These are phyloP conservation scores for Vespertilio murinus DNA, from an alignment of 2,797 vertebrate species.

Conservation along the genomic window DNA sequence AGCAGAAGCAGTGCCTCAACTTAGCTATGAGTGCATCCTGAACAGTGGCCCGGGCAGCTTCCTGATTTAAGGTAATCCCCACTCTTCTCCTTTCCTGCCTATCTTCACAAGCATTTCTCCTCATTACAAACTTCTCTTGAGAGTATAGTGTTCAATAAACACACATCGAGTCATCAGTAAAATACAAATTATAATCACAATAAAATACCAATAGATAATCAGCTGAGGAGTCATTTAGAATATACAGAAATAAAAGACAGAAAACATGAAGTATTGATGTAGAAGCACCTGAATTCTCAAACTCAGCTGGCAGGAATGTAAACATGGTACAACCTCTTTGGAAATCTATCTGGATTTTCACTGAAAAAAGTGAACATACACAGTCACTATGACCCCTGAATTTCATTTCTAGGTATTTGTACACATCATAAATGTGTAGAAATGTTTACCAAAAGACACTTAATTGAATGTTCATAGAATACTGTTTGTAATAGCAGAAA, in stretches of 20 bases:
- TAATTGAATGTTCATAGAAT: background rate
- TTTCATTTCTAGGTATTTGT: background rate
- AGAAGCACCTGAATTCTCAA: background rate
- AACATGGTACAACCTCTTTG: background rate
- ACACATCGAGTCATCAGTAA: background rate
- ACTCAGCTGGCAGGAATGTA: background rate
- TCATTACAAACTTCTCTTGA: background rate
- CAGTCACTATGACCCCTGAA: background rate
- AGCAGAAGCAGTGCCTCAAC: background rate
- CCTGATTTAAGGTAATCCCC: accelerated
- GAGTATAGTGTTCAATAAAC: background rate
- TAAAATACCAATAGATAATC: background rate
- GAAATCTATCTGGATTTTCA: background rate
- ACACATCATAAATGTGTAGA: background rate
- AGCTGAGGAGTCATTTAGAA: background rate
- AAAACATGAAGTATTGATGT: background rate
- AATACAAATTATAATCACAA: background rate
- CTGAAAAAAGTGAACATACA: background rate
- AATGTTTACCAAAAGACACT: background rate
- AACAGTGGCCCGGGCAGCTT: accelerated
- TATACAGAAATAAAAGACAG: background rate
- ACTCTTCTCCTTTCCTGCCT: background rate
- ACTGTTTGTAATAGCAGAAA: background rate
- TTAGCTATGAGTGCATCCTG: background rate
- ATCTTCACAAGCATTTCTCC: background rate